These are phyloP conservation scores for Tetraodon nigroviridis DNA, from an alignment of 2,113 vertebrate genomes.

Conservation along the genomic window DNA sequence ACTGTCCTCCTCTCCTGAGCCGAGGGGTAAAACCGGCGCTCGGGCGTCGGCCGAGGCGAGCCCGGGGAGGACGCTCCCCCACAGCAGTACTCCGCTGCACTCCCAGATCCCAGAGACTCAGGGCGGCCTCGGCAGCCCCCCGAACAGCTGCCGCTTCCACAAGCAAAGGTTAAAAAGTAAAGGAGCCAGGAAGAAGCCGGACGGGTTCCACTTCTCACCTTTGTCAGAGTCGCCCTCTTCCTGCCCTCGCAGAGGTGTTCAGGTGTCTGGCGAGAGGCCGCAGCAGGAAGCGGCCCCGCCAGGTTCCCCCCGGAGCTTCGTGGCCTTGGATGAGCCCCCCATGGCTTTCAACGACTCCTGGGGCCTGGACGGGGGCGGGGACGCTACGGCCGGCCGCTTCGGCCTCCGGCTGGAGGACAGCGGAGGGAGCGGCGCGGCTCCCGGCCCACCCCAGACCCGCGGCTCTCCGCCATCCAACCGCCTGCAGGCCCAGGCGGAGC, in stretches of 20 bases:
- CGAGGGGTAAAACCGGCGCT: not conserved
- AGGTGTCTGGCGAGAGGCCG: too few relatives aligned
- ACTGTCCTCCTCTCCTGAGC: slow-evolving; percentile 12
- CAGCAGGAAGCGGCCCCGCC: not conserved
- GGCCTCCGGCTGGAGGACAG: slow-evolving; percentile 71
- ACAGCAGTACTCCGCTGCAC: slow-evolving; percentile 71
- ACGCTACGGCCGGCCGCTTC: slow-evolving; percentile 40
- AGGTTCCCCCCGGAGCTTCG: slow-evolving; percentile 60
- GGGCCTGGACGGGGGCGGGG: slow-evolving; percentile 54
- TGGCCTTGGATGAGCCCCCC: slow-evolving; percentile 67
- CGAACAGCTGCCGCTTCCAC: not conserved
- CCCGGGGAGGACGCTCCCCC: not conserved
- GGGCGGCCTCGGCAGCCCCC: slow-evolving; percentile 7
- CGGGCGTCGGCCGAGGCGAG: slow-evolving; percentile 4
- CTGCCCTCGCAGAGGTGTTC: slow-evolving; percentile 1
- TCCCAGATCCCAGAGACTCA: slow-evolving; percentile 13
- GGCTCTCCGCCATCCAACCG: not conserved
- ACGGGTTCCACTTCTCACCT: slow-evolving; percentile 35
- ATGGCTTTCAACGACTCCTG: slow-evolving; percentile 70
- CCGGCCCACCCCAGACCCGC: not conserved
- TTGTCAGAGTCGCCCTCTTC: slow-evolving; percentile 23
- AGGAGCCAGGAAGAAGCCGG: not conserved
- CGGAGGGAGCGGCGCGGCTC: slow-evolving; percentile 7
- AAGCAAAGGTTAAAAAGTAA: not conserved
- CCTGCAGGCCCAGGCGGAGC: not conserved